Evolutionary conservation across 30 jellyfish, hydroid and myxozoan genomes (phyloP).

Genomic region (Hydractinia symbiolongicarpus): DNA sequence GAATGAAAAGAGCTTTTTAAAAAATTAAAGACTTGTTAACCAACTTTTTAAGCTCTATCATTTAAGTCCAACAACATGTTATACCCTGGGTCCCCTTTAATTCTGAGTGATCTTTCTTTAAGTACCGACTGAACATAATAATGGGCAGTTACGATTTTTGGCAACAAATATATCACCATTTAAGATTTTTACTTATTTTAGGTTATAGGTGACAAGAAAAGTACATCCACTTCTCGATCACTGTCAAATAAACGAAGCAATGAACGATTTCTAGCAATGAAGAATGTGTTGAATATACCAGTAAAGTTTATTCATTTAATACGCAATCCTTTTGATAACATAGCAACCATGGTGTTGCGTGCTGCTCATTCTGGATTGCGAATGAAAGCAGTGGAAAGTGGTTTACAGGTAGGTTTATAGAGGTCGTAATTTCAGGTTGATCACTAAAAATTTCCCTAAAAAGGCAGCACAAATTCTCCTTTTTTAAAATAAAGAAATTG

Average conservation of each 20-base stretch:
- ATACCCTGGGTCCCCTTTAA: too few relatives aligned
- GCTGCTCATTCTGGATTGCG: slow-evolving; percentile 11
- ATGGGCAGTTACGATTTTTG: too few relatives aligned
- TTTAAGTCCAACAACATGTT: too few relatives aligned
- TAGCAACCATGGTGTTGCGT: slow-evolving; percentile 63
- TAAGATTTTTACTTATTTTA: neutral
- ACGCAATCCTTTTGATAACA: slow-evolving; percentile 66
- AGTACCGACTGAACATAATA: too few relatives aligned
- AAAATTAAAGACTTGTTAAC: too few relatives aligned
- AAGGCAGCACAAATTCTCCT: too few relatives aligned
- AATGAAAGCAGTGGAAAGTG: slow-evolving; percentile 9
- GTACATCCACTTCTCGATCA: slow-evolving; percentile 33
- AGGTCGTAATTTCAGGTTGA: neutral
- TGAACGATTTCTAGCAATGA: slow-evolving; percentile 17
- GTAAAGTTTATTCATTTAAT: slow-evolving; percentile 50
- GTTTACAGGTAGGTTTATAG: neutral
- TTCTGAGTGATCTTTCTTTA: too few relatives aligned
- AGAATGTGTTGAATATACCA: slow-evolving; percentile 27
- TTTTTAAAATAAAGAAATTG: too few relatives aligned
- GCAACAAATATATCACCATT: too few relatives aligned
- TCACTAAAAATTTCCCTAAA: too few relatives aligned
- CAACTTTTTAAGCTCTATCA: too few relatives aligned
- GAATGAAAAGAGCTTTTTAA: too few relatives aligned
- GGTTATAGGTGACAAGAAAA: slow-evolving; percentile 72
- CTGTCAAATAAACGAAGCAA: neutral